Evolutionary conservation across 2,113 vertebrate genomes (phyloP).

Genomic region (Megalops atlanticus): DNA sequence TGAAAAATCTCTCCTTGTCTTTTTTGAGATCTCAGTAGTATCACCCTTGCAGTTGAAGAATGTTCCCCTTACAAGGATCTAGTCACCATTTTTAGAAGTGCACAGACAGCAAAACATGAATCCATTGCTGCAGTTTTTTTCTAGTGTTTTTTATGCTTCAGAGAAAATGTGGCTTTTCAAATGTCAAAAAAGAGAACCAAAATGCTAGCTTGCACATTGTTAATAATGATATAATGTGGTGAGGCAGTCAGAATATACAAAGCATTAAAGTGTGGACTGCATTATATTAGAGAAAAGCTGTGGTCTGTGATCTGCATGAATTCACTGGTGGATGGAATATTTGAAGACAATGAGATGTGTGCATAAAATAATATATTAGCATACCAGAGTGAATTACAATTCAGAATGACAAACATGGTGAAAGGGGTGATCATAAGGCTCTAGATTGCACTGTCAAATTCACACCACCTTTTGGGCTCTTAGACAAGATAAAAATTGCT

Average conservation of each 20-base stretch:
- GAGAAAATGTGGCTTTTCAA: conserved; percentile 20
- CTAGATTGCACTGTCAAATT: neutral
- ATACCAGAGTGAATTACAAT: neutral
- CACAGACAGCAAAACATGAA: conserved; percentile 26
- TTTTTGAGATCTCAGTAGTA: neutral
- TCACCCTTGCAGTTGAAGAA: neutral
- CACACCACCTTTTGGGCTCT: neutral
- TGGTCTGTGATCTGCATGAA: neutral
- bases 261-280: neutral
- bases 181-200: conserved; percentile 17
- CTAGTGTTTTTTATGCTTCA: neutral
- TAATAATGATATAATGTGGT: conserved; percentile 29
- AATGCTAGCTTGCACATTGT: conserved; percentile 14
- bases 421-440: neutral
- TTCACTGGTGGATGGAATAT: neutral
- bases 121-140: conserved; percentile 5
- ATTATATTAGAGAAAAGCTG: neutral
- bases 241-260: conserved; percentile 13
- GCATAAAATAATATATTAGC: neutral
- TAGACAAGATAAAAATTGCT: neutral
- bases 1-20: neutral
- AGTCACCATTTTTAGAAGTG: conserved; percentile 27
- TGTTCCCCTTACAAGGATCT: conserved; percentile 16
- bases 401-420: neutral
- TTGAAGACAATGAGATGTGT: neutral